Conservation (phyloP, 2,888 invertebrate genomes). For the Eutolmus rufibarbis region DNA sequence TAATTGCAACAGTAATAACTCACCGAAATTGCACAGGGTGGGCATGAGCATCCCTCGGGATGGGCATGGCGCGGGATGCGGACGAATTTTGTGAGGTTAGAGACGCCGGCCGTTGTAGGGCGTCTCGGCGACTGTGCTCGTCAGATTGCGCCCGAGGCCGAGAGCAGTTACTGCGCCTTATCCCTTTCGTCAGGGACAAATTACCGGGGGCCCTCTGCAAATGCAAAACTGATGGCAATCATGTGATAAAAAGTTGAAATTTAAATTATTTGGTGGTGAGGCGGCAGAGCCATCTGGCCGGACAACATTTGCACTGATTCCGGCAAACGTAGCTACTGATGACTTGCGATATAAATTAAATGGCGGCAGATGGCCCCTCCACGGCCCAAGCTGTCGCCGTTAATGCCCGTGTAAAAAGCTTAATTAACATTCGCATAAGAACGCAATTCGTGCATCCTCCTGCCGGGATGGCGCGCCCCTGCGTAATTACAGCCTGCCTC, state of each 20-base stretch:
- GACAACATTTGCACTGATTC: conserved; percentile 29
- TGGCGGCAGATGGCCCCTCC: not conserved
- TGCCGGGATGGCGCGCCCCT: not conserved
- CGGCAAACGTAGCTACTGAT: not conserved
- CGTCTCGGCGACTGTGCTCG: not conserved
- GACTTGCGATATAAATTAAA: conserved; percentile 30
- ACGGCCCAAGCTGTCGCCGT: not conserved
- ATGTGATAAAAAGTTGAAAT: conserved; percentile 42
- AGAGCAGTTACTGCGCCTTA: conserved; percentile 24
- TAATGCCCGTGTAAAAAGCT: conserved; percentile 18
- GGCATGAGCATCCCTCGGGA: conserved; percentile 9
- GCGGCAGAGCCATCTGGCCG: conserved; percentile 23
- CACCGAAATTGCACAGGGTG: conserved; percentile 43
- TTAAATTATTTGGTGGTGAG: conserved; percentile 37
- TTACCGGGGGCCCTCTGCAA: conserved; percentile 40
- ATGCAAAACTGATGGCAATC: conserved; percentile 45
- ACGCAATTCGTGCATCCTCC: conserved; percentile 4
- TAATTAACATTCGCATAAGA: conserved; percentile 35
- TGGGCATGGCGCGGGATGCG: not conserved
- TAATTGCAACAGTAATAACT: conserved; percentile 48
- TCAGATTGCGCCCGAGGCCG: not conserved
- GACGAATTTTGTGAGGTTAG: conserved; percentile 3
- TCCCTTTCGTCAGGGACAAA: conserved; percentile 42
- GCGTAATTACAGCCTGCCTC: conserved; percentile 2
- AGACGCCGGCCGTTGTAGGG: not conserved